Evolutionary conservation across 1,140 invertebrate species (phyloP).

Genomic region (Drosophila sturtevanti): DNA sequence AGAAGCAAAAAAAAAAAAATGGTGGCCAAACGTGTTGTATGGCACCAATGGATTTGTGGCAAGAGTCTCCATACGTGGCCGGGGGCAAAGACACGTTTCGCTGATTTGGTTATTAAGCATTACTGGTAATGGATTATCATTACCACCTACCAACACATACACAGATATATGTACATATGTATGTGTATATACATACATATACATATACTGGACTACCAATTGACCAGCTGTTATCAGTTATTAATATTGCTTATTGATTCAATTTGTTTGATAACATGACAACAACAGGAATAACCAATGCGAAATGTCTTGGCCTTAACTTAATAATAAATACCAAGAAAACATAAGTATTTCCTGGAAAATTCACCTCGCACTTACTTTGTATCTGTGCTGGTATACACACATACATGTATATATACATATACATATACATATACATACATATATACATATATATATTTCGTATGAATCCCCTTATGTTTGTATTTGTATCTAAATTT

Average conservation of each 20-base stretch:
- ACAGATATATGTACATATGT: neutral
- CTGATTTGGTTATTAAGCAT: conserved; percentile 29
- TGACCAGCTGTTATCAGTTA: conserved; percentile 27
- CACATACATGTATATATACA: too few relatives aligned
- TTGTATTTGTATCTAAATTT: conserved; percentile 10
- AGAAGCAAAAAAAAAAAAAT: conserved; percentile 54
- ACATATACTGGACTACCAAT: neutral
- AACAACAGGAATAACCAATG: conserved; percentile 22
- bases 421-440: too few relatives aligned
- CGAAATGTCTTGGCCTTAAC: conserved; percentile 58
- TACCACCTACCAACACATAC: neutral
- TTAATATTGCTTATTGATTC: conserved; percentile 34
- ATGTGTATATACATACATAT: too few relatives aligned
- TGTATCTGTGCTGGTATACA: neutral
- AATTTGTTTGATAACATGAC: conserved; percentile 1
- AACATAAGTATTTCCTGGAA: conserved; percentile 62
- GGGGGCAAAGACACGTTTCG: conserved; percentile 63
- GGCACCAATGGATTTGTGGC: conserved; percentile 11
- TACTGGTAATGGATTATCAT: conserved; percentile 7
- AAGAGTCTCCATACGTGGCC: conserved; percentile 47
- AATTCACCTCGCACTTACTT: conserved; percentile 37
- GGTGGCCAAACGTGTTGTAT: conserved; percentile 68
- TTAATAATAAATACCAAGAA: conserved; percentile 1
- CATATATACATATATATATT: too few relatives aligned
- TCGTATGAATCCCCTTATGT: too few relatives aligned